phyloP scores from a whole-genome alignment of 2,113 vertebrate species.

The Marcusenius ussheri region DNA sequence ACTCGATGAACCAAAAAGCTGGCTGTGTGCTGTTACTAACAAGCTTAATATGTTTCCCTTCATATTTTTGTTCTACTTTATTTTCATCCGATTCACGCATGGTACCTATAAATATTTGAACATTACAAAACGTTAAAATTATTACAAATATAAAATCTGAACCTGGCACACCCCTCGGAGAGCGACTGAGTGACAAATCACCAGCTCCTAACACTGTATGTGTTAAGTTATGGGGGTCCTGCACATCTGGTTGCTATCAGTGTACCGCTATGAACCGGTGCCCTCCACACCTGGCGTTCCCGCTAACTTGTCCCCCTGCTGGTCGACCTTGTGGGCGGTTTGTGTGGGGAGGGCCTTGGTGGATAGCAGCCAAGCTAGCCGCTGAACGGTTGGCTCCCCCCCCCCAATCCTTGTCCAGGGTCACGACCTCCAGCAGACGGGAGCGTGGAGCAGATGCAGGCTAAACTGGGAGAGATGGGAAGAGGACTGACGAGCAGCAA shows the following conservation, averaged over 20 bases:
- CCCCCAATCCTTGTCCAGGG: not conserved
- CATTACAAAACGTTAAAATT: not conserved
- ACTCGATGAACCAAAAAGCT: not conserved
- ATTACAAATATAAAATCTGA: not conserved
- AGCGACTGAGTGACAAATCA: not conserved
- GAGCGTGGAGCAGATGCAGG: constrained; percentile 29
- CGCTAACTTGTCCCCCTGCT: not conserved
- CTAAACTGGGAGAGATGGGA: constrained; percentile 22
- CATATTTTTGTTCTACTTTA: not conserved
- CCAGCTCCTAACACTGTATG: not conserved
- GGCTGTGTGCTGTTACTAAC: not conserved
- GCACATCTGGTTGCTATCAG: not conserved
- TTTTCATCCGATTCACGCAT: not conserved
- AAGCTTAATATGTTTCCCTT: not conserved
- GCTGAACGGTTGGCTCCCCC: not conserved
- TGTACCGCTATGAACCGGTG: not conserved
- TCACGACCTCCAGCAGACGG: constrained; percentile 34
- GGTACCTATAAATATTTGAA: not conserved
- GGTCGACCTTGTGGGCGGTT: not conserved
- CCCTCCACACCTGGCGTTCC: not conserved
- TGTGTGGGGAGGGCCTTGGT: not conserved
- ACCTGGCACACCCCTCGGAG: not conserved
- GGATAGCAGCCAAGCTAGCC: not conserved
- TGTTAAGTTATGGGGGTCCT: not conserved
- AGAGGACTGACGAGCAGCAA: not conserved